Evolutionary conservation across 2,888 invertebrate genomes (phyloP), one percentile per base, ranked within the genome.

Genomic region (Melanargia galathea): DNA sequence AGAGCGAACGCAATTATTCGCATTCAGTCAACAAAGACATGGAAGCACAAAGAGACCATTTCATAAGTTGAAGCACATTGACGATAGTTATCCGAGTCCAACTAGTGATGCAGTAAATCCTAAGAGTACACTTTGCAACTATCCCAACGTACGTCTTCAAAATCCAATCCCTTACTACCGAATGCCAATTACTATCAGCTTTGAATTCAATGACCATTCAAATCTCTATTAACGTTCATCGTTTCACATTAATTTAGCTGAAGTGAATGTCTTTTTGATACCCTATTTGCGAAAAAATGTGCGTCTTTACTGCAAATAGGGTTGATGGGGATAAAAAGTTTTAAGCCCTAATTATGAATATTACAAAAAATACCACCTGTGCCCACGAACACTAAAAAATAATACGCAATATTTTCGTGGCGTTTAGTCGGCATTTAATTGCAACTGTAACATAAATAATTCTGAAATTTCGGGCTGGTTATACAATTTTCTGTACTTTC

Each of bases 61-160:
- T 87, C 83, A 84, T 87, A 87, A 86, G 85, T 87, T 84, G 82
- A 76, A 83, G 78, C 81, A 77, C 79, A 79, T 81, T 77, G 81
- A 81, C 77, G 83, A 84, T 85, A 83, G 86, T 83, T 86, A 86
- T 86, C 82, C 81, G 77, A 76, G 81, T 76, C 83, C 81, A 84
- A 88, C 84, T 88, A 86, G 87, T 89, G 86, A 87, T 84, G 86
- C 82, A 81, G 82, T 85, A 83, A 89, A 89, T 87, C 84, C 84
- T 83, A 76, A 75, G 79, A 80, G 83, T 79, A 82, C 78, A 81
- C 80, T 84, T 81, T 70, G 76, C 74, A 84, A 85, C 81, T 83
- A 84, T 82, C 77, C 79, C 79, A 78, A 77, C 79, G 66, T 63
- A 75, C 70, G 70, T 75, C 76, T 76, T 75, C 72, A 72, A 74